Conservation (phyloP, 2,888 invertebrate genomes). For the Tigriopus californicus region DNA sequence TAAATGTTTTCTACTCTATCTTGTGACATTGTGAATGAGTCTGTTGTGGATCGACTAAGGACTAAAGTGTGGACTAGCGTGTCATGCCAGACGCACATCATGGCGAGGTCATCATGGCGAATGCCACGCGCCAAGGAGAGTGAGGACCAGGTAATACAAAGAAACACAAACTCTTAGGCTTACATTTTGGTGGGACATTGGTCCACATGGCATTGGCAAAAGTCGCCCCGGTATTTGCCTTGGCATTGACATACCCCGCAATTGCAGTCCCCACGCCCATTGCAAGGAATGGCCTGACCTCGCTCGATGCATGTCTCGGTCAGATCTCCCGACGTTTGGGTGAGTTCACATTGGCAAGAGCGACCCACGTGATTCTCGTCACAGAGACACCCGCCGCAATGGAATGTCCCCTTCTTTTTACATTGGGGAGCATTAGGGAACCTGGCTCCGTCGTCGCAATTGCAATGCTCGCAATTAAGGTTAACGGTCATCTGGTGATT, state of each 20-base stretch:
- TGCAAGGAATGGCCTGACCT: not conserved
- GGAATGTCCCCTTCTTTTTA: not conserved
- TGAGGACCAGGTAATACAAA: too few species aligned
- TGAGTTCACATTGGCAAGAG: not conserved
- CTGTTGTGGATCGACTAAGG: too few species aligned
- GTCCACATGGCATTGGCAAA: not conserved
- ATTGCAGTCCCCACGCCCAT: constrained; percentile 3
- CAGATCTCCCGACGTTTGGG: not conserved
- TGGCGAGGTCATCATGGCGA: too few species aligned
- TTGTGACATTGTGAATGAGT: too few species aligned
- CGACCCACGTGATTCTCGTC: not conserved
- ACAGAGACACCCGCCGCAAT: constrained; percentile 7
- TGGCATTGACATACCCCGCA: constrained; percentile 1
- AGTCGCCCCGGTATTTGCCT: not conserved
- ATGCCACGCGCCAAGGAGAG: too few species aligned
- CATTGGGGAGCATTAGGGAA: not conserved
- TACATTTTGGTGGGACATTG: not conserved
- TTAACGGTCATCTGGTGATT: not conserved
- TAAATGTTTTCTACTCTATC: too few species aligned
- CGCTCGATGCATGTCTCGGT: not conserved
- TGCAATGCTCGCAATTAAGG: not conserved
- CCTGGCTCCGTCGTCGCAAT: not conserved
- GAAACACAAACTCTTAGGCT: too few species aligned
- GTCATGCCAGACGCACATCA: too few species aligned
- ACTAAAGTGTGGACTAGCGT: too few species aligned